Evolutionary conservation across 1,140 invertebrate species (phyloP), one percentile per base, ranked within the genome.

Genomic region (Nasonia longicornis): DNA sequence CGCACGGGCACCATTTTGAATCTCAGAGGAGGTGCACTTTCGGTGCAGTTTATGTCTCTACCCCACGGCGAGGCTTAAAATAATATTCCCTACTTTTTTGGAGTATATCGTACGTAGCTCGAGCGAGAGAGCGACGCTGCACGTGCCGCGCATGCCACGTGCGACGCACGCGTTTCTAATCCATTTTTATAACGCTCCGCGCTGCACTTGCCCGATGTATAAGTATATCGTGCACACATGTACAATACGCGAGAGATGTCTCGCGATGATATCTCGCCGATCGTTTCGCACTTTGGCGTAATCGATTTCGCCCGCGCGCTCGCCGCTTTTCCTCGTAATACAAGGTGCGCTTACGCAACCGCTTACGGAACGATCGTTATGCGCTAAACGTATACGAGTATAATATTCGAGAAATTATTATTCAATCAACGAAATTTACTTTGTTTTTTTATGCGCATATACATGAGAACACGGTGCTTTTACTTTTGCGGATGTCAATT

Each of bases 21-120:
- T 89, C 89, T 90, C 88, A 90, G 89, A 91, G 90, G 90, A 91
- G 90, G 90, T 89, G 66, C 38, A 76, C 75, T 35, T 78, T 45
- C 63, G 75, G 67, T 66, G 58, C 80, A 63, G 64, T 69, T 81
- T 76, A 80, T 80, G 83, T 85, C 81, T 86, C 84, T 88, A 89
- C 90, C 89, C 89, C 90, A 90, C 88, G 87, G 87, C 81, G 90
- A 89, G 89, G 85, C 87, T 88, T 86, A 89, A 91, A 91, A 91
- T 90, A 89, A 90, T 89, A 88, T 87, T 86, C 86, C 67, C 84
- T 80, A 82, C 83, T 88, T 88, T 88, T 89, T 90, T 87, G 77
- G 69, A 84, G 79, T 72, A 7, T 20, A 20, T 6, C 3, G 6
- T 35, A 35, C 31, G 31, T 35, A 35, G 48, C 3, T 0, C 2